These are phyloP conservation scores for Margarornis squamiger DNA, from an alignment of 2,797 vertebrate species.

Conservation along the genomic window DNA sequence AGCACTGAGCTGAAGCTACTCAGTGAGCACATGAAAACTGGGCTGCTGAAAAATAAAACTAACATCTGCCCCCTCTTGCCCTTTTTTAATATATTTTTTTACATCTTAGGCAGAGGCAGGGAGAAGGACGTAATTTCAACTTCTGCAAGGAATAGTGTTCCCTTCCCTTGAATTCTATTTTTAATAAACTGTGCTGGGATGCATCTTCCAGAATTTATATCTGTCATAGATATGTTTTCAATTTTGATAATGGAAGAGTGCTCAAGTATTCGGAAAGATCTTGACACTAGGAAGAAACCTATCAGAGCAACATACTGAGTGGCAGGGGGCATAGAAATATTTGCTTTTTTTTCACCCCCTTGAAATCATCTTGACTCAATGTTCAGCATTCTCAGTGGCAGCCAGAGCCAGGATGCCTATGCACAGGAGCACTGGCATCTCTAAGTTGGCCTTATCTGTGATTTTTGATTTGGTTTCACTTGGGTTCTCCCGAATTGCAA, in stretches of 20 bases:
- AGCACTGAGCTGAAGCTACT: neutral
- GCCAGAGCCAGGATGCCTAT: neutral
- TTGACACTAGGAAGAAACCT: neutral
- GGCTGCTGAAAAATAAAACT: neutral
- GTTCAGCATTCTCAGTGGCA: neutral
- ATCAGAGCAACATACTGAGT: neutral
- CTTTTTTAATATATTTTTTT: neutral
- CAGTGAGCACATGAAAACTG: neutral
- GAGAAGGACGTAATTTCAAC: neutral
- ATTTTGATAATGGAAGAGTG: neutral
- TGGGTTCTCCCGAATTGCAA: neutral
- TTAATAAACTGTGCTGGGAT: neutral
- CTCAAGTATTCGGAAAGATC: neutral
- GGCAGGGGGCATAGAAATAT: neutral
- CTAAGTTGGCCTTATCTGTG: neutral
- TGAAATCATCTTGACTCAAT: neutral
- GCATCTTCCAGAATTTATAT: neutral
- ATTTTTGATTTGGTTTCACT: constrained; percentile 5
- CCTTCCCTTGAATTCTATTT: neutral
- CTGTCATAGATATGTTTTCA: neutral
- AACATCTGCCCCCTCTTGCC: neutral
- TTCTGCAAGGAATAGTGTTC: neutral
- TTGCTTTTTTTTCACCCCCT: neutral
- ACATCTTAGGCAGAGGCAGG: neutral
- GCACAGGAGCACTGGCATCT: neutral